Evolutionary conservation across 2,113 vertebrate genomes (phyloP).

Genomic region (Solea senegalensis): DNA sequence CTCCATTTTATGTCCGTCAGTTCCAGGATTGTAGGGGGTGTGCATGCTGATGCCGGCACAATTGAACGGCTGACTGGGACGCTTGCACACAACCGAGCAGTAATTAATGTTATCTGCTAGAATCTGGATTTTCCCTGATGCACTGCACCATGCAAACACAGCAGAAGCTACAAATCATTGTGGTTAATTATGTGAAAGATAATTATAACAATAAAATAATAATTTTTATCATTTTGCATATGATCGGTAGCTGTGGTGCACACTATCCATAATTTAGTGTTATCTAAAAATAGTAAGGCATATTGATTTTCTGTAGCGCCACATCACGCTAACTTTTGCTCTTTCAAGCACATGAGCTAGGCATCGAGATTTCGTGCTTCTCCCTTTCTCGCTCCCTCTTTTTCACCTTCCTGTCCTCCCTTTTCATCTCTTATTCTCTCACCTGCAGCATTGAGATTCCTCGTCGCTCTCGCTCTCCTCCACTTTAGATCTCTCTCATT

Average conservation of each 20-base stretch:
- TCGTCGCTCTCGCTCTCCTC: not conserved
- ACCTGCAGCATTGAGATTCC: too few species aligned
- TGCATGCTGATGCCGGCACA: not conserved
- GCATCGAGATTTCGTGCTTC: not conserved
- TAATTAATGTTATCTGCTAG: constrained; percentile 26
- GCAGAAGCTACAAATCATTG: not conserved
- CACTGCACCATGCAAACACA: not conserved
- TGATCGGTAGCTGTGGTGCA: not conserved
- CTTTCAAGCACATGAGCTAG: not conserved
- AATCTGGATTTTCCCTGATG: constrained; percentile 12
- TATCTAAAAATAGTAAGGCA: not conserved
- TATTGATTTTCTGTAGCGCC: not conserved
- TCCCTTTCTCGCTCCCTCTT: not conserved
- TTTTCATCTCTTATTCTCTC: not conserved
- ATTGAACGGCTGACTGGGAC: not conserved
- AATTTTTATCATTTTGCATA: not conserved
- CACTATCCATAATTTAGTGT: not conserved
- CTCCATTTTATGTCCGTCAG: not conserved
- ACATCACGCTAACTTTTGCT: not conserved
- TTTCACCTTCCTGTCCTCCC: not conserved
- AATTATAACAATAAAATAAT: not conserved
- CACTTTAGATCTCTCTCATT: too few species aligned
- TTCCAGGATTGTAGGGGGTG: not conserved
- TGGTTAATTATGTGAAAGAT: constrained; percentile 1
- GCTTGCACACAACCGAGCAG: not conserved